phyloP scores from a whole-genome alignment of 2,113 vertebrate genomes.

The Cavia aperea region DNA sequence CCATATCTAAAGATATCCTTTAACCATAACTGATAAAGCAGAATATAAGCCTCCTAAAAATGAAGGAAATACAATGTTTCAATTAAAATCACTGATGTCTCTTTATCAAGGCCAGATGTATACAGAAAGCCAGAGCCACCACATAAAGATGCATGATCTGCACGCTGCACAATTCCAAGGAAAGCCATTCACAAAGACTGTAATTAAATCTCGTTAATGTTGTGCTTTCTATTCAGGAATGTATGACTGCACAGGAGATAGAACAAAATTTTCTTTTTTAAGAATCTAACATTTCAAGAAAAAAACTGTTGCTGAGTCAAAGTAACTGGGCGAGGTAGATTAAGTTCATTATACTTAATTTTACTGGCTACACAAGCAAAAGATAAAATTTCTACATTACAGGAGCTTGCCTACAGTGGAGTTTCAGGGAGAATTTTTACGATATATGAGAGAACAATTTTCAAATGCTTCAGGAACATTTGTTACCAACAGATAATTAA shows the following conservation, averaged over 20 bases:
- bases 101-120: not conserved
- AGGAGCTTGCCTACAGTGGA: not conserved
- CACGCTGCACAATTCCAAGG: not conserved
- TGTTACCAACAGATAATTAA: not conserved
- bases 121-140: not conserved
- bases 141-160: fast-evolving
- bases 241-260: not conserved
- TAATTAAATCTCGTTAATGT: conserved; percentile 16
- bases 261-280: conserved; percentile 21
- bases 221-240: conserved; percentile 11
- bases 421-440: not conserved
- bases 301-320: not conserved
- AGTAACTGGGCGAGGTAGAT: not conserved
- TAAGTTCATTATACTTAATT: not conserved
- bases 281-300: not conserved
- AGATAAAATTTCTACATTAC: not conserved
- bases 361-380: not conserved
- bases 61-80: not conserved
- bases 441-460: not conserved
- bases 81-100: not conserved
- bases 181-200: not conserved
- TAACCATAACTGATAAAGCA: conserved; percentile 6
- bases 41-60: not conserved
- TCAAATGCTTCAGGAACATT: not conserved
- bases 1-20: conserved; percentile 3